Percentiles rank a stretch among this genome's conserved stretches.
Evolutionary conservation across 2,888 invertebrate species (phyloP).

Genomic region (Diarsia brunnea): DNA sequence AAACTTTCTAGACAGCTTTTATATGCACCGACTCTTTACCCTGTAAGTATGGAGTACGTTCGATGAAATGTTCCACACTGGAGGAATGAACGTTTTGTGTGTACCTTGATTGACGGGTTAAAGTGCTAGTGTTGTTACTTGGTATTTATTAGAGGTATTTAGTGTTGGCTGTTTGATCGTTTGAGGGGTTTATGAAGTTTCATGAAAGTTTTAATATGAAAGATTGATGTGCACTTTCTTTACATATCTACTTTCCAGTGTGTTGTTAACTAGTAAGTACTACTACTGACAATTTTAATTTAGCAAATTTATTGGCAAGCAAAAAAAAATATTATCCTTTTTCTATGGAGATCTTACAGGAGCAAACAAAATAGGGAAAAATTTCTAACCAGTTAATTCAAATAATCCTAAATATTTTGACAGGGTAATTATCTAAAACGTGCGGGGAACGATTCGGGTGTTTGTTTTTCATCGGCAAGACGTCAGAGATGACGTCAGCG

Average conservation of each 20-base stretch:
- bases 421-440: conserved; percentile 65
- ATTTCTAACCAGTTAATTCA: conserved; percentile 46
- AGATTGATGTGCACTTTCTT: not conserved
- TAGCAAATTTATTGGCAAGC: not conserved
- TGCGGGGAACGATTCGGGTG: conserved; percentile 68
- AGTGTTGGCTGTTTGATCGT: conserved; percentile 23
- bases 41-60: conserved; percentile 80
- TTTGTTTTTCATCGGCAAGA: conserved; percentile 78
- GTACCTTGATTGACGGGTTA: conserved; percentile 61
- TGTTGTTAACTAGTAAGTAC: not conserved
- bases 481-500: conserved; percentile 82
- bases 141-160: conserved; percentile 38
- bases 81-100: conserved; percentile 61
- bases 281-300: not conserved
- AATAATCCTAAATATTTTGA: conserved; percentile 66
- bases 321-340: not conserved
- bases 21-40: conserved; percentile 90
- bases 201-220: conserved; percentile 1
- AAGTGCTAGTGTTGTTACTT: conserved; percentile 62
- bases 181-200: conserved; percentile 10
- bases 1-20: conserved; percentile 91
- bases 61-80: conserved; percentile 76
- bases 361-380: not conserved
- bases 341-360: not conserved
- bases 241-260: not conserved